These are phyloP conservation scores for Cyclargus thomasi DNA, from an alignment of 1,140 invertebrate genomes.

Conservation along the genomic window DNA sequence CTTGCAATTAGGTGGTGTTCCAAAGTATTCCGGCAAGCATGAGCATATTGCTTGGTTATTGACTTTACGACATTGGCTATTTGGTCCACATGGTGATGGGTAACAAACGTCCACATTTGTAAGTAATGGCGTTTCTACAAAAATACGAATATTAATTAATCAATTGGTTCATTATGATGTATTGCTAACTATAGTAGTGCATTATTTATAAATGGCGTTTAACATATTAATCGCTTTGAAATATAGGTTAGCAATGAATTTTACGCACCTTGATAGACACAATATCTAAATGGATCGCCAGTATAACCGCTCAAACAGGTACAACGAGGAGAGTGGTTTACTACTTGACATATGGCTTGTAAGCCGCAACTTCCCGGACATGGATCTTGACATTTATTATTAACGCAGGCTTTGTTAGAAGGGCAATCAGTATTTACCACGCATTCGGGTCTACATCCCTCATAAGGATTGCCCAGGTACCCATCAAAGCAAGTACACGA, in stretches of 20 bases:
- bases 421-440: constrained; percentile 81
- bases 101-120: constrained; percentile 75
- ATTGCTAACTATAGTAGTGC: too few relatives aligned
- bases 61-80: constrained; percentile 77
- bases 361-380: constrained; percentile 78
- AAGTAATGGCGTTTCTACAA: constrained; percentile 46
- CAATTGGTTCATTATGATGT: too few relatives aligned
- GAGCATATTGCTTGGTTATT: constrained; percentile 78
- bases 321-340: constrained; percentile 80
- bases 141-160: neutral
- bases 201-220: too few relatives aligned
- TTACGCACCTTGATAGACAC: constrained; percentile 68
- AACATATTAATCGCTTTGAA: neutral
- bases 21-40: constrained; percentile 78
- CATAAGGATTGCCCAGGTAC: constrained; percentile 84
- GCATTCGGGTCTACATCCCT: constrained; percentile 84
- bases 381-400: constrained; percentile 79
- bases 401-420: constrained; percentile 77
- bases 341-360: constrained; percentile 80
- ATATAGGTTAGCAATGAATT: neutral
- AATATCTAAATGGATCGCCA: constrained; percentile 83
- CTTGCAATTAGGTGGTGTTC: constrained; percentile 77
- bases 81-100: constrained; percentile 80
- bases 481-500: constrained; percentile 80
- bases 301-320: constrained; percentile 81